Evolutionary conservation across 1,140 invertebrate species (phyloP).

Genomic region (Drosophila prosaltans): DNA sequence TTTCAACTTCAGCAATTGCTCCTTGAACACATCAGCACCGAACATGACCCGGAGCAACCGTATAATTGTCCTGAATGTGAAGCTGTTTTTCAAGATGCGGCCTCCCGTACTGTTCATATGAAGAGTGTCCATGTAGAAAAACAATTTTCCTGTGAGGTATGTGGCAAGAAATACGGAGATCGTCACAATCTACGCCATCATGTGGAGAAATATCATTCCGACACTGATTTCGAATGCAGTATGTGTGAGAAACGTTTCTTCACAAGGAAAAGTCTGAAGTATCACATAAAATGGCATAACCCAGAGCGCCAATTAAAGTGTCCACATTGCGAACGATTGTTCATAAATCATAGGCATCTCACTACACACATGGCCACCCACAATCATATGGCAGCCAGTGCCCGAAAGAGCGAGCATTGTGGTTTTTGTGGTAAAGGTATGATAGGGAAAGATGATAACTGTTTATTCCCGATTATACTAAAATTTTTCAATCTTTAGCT

Average conservation of each 20-base stretch:
- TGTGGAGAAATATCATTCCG: slow-evolving; percentile 75
- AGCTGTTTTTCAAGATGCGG: slow-evolving; percentile 71
- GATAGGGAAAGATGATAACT: neutral
- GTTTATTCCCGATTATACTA: neutral
- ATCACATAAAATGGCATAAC: slow-evolving; percentile 81
- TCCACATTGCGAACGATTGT: slow-evolving; percentile 69
- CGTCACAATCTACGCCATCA: slow-evolving; percentile 76
- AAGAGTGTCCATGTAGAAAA: slow-evolving; percentile 70
- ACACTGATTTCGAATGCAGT: slow-evolving; percentile 75
- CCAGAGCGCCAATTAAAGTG: slow-evolving; percentile 72
- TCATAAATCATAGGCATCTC: slow-evolving; percentile 75
- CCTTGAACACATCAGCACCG: slow-evolving; percentile 65
- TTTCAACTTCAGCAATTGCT: slow-evolving; percentile 68
- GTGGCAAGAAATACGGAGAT: slow-evolving; percentile 77
- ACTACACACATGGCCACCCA: slow-evolving; percentile 76
- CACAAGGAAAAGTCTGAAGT: slow-evolving; percentile 74
- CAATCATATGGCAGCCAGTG: slow-evolving; percentile 64
- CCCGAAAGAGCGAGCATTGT: slow-evolving; percentile 69
- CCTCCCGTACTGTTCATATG: slow-evolving; percentile 74
- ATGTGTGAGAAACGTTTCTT: slow-evolving; percentile 75
- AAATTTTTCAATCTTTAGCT: slow-evolving; percentile 33
- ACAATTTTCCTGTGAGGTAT: slow-evolving; percentile 63
- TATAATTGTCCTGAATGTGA: slow-evolving; percentile 75
- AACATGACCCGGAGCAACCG: slow-evolving; percentile 65
- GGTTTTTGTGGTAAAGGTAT: slow-evolving; percentile 74